Evolutionary conservation across 2,888 invertebrate genomes (phyloP), one percentile per base, ranked within the genome.

Genomic region (Stenichneumon culpator): DNA sequence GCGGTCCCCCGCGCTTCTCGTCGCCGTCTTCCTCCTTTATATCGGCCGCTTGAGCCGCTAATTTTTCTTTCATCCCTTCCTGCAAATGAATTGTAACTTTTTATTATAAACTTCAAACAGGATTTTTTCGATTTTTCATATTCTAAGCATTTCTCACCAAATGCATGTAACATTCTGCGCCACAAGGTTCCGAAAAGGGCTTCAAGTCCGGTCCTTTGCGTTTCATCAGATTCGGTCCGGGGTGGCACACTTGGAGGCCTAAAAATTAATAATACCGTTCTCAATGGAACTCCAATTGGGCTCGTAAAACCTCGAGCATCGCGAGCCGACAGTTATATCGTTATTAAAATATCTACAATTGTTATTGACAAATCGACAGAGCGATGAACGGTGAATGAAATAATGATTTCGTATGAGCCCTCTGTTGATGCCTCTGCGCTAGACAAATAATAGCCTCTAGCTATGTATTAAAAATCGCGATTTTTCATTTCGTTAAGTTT

Each of bases 211-310:
- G 98, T 28, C 97, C 98, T 92, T 98, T 97, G 73, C 98, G 95
- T 93, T 97, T 98, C 89, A 97, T 96, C 90, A 98, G 95, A 94
- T 98, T 98, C 2, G 99, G 98, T 39, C 97, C 97, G 0, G 98
- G 98, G 94, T 98, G 98, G 92, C 98, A 98, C 44, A 97, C 97
- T 95, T 98, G 97, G 86, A 98, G 95, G 90, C 98, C 98, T 98
- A 93, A 52, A 83, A 89, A 73, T 78, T 11, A 16, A 86, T 70
- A 82, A 50, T 5, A 36, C 14, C 9, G 14, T 36, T 63, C 50
- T 50, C 0, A 67, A 47, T 16, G 22, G 5, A 25, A 52, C 16
- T 63, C 16, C 4, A 3, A 52, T 5, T 54, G 4, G 9, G 25
- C n/a, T 7, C 6, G 47, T 75, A 19, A 11, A 9, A 47, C 74